Conservation (phyloP, 2,888 invertebrate species). For the Baronia brevicornis region DNA sequence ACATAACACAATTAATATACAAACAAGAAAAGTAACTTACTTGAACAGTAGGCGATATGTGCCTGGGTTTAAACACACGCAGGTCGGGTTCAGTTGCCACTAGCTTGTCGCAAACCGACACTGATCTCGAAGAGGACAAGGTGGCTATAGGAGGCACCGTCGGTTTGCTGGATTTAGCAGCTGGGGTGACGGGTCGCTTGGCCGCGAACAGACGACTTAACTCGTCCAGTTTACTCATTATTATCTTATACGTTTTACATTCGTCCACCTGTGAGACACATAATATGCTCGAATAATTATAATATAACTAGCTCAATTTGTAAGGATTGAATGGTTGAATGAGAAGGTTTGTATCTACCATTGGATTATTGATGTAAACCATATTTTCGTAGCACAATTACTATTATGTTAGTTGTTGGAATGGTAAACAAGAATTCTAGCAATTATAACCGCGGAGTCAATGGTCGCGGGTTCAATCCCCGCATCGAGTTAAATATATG, state of each 20-base stretch:
- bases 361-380: no score
- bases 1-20: no score
- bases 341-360: no score
- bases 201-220: slow-evolving; percentile 38
- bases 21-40: not conserved
- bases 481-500: no score
- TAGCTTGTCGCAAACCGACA: slow-evolving; percentile 47
- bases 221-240: slow-evolving; percentile 60
- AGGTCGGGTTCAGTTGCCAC: slow-evolving; percentile 39
- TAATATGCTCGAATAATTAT: no score
- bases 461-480: no score
- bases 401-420: no score
- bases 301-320: no score
- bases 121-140: slow-evolving; percentile 24
- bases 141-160: slow-evolving; percentile 6
- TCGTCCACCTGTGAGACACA: slow-evolving; percentile 36
- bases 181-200: slow-evolving; percentile 20
- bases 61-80: slow-evolving; percentile 13
- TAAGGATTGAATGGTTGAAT: no score
- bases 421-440: no score
- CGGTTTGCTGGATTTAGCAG: slow-evolving; percentile 19
- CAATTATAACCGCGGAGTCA: no score
- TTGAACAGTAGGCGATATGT: slow-evolving; percentile 16
- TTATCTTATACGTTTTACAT: slow-evolving; percentile 62
- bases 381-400: no score